Evolutionary conservation across 2,113 vertebrate species (phyloP), one percentile per base, ranked within the genome.

Genomic region (Aptenodytes forsteri): DNA sequence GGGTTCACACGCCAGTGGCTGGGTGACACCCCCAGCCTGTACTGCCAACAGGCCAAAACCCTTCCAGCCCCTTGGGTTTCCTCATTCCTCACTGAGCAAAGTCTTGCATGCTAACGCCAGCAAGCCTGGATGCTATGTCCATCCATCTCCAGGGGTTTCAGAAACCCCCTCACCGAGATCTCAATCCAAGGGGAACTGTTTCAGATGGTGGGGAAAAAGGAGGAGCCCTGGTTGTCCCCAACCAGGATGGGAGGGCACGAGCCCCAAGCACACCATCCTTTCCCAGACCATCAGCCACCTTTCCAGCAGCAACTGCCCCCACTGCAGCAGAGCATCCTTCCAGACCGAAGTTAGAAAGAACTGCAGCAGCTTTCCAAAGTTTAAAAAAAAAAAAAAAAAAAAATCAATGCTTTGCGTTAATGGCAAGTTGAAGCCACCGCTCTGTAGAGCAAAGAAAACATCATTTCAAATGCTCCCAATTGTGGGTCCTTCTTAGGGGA

Each of bases 331-430:
- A 84, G 26, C 65, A 90, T 84, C 83, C 64, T 78, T 88, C 54
- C 54, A 72, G 40, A 79, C 30, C 12, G 3, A 29, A 64, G 81
- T 82, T 12, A 78, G 10, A 66, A 84, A 64, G 69, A 91, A 69
- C 70, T 62, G 67, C 84, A 90, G 72, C 50, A 82, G 78, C 87
- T 73, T 86, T n/a, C 72, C 38, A 42, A 92, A 92, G 77, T 91
- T 58, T 16, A 29, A 54, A 54, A 55, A 55, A 55, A 32, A 55
- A n/a, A 91, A 81, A 59, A 9, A n/a, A 65, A 65, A 73, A 7
- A 36, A 59, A 78, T 73, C 83, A 96, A 83, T 58, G 58, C 38
- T 62, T 59, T 42, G 54, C 3, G 0, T 64, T 94, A 91, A 81
- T 10, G 23, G 64, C 87, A 72, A 93, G 44, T 9, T 34, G 78